Evolutionary conservation across 2,888 invertebrate genomes (phyloP), one percentile per base, ranked within the genome.

Genomic region (Drosophila emarginata): DNA sequence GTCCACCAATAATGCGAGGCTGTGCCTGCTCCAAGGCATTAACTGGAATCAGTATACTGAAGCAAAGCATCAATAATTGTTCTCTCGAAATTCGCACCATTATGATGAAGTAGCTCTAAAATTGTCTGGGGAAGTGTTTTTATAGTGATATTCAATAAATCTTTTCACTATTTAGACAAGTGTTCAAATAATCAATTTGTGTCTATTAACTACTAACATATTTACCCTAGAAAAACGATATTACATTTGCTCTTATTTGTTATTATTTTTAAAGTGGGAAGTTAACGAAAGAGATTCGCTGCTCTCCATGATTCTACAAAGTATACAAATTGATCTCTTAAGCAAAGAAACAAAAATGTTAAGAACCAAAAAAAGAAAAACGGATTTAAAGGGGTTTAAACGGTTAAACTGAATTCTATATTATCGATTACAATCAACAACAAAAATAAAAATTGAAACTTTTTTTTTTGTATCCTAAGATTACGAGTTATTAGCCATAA

Each of bases 1-100:
- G 54, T 2, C 84, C 84, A 51, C 84, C 84, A 65, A 84, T 67
- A 18, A 84, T 84, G 36, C 84, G 87, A 0, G 84, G 73, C 53
- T 81, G 61, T 1, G 69, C 23, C 4, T 12, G 23, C 7, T 64
- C 4, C 4, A n/a, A 26, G 11, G 52, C 64, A 2, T 59, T 26
- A n/a, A 32, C 9, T 15, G 37, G 7, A 14, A 21, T 5, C 18
- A 40, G 40, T 1, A 51, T 21, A 45, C n/a, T 14, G 0, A 6
- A 7, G n/a, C 7, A 2, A 14, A 72, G 37, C 21, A 65, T 5
- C 0, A 32, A 32, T 4, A 63, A 1, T 3, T 45, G 40, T 45
- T 45, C 40, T 45, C 5, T 26, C 6, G 40, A 18, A 45, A 45
- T 45, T 9, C 58, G 14, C 12, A 50, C 14, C 18, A 69, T 37